phyloP scores from a whole-genome alignment of 2,113 vertebrate species.

The Damaliscus lunatus region DNA sequence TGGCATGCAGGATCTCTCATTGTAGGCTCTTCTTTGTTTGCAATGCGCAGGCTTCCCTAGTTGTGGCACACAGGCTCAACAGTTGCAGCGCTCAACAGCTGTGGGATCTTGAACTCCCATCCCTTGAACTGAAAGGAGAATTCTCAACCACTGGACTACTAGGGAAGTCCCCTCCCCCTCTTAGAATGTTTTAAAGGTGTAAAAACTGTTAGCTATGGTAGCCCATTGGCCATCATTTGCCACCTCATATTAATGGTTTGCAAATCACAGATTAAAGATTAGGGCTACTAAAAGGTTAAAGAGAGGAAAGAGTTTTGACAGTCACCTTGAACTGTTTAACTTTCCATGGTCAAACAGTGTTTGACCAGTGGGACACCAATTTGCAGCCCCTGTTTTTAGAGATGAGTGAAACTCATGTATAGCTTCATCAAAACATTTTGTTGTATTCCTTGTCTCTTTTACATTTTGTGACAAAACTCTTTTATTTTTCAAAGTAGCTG shows the following conservation, averaged over 20 bases:
- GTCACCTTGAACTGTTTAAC: not conserved
- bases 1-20: not conserved
- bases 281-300: not conserved
- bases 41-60: not conserved
- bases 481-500: not conserved
- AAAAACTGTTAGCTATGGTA: not conserved
- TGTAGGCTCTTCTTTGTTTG: not conserved
- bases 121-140: not conserved
- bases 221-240: not conserved
- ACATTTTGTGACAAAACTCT: not conserved
- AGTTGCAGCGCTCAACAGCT: not conserved
- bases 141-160: not conserved
- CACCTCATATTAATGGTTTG: not conserved
- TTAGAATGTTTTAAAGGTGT: not conserved
- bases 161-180: rapidly evolving
- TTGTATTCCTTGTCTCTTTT: not conserved
- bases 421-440: not conserved
- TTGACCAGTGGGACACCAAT: not conserved
- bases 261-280: not conserved
- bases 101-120: rapidly evolving
- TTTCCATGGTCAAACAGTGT: not conserved
- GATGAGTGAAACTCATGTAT: not conserved
- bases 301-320: not conserved
- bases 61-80: not conserved
- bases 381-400: not conserved